Evolutionary conservation across 2,113 vertebrate genomes (phyloP), one percentile per base, ranked within the genome.

Genomic region (Xerus inauris): DNA sequence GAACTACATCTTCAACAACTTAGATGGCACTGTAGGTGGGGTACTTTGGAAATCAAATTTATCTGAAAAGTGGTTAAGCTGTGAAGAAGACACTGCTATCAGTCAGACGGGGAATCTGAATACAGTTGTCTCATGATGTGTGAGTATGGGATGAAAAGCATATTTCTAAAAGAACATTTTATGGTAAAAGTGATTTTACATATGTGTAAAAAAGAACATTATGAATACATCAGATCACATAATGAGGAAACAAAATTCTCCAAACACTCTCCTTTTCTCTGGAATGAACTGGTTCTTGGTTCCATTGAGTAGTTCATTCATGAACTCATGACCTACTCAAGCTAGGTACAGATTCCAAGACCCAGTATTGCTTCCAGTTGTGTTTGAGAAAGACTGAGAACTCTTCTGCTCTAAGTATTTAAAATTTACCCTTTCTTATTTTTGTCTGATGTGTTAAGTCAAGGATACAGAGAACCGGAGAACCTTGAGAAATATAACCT

Each of bases 131-230:
- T 62, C 4, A 28, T 49, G 16, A 40, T 2, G 38, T 51, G 24
- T 76, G 6, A 91, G 10, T 28, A 42, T 54, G 4, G 42, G 20
- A 35, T 81, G 67, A 87, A 94, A 89, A 14, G 1, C 62, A 8
- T 59, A 49, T 87, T 76, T 96, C 35, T 72, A 82, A 62, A 73
- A 57, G 59, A 20, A 62, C 14, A 62, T 83, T 90, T 95, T 80
- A 47, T 40, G 59, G 26, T 77, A 89, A 93, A 87, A 9, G 1
- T 82, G 42, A 85, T 72, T 38, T 76, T 59, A 57, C 59, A 28
- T 28, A 32, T 71, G 26, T 32, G 45, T n/a, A 5, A 77, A 57
- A 38, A 90, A 30, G 93, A 90, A 49, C 59, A 67, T 85, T 85
- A 91, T 57, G 30, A 72, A 82, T 32, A 94, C 81, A 35, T 88